A percentile compares a stretch with the other conserved stretches of the same genome.
phyloP scores from a whole-genome alignment of 2,113 vertebrate genomes.

The Saccopteryx leptura region DNA sequence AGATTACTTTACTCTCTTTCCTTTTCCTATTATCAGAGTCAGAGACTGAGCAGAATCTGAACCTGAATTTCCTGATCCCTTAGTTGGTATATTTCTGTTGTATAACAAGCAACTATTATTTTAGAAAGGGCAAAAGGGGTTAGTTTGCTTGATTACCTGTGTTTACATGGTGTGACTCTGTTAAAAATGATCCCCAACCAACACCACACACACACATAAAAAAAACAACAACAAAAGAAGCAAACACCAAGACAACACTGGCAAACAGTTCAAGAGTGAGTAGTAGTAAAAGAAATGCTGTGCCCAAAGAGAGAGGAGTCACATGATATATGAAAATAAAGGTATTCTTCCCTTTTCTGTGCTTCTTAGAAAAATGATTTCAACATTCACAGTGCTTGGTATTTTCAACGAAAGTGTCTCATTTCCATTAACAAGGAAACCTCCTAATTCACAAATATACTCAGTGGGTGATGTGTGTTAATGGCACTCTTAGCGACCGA shows the following conservation, averaged over 20 bases:
- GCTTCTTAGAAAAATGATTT: conserved; percentile 66
- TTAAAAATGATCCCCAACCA: not conserved
- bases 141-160: not conserved
- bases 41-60: not conserved
- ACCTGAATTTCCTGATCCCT: not conserved
- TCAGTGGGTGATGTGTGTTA: conserved; percentile 88
- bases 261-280: not conserved
- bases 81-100: not conserved
- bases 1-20: fast-evolving
- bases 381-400: conserved; percentile 73
- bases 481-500: conserved; percentile 88
- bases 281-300: not conserved
- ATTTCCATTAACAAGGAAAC: conserved; percentile 87
- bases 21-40: not conserved
- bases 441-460: conserved; percentile 88
- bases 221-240: not conserved
- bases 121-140: not conserved
- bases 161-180: not conserved
- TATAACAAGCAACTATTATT: not conserved
- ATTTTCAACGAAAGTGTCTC: conserved; percentile 84
- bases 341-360: conserved; percentile 29
- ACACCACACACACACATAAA: not conserved
- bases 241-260: not conserved
- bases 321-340: not conserved
- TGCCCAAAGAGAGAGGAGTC: not conserved